Base-by-base conservation (phyloP, 2,888 invertebrate species). In the Athalia circularis region DNA sequence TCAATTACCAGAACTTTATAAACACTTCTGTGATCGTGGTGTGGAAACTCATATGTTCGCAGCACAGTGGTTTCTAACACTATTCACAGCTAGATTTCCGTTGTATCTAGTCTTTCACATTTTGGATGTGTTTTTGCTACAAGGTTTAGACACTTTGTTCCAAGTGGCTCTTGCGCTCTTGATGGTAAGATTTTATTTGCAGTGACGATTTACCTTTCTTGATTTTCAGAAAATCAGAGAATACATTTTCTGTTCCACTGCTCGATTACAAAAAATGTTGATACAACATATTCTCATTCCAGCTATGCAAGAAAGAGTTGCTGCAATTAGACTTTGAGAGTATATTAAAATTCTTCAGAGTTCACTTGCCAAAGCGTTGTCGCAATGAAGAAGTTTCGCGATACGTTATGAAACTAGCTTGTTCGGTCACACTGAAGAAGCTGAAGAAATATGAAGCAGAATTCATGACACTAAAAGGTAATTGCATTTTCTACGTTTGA, bases 21-120 rank as follows among this genome's bases (percentile, higher is more conserved):
- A 94, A 79, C 97, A 97, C 88, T 97, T 97, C 91, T 93, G 93
- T 84, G 95, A 95, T 91, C 93, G 95, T 93, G 92, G 92, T 81
- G 95, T 99, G 70, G 99, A 99, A 91, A 96, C 97, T 48, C 99
- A 99, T 92, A 99, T 99, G 99, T 99, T 97, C 90, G 99, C 99
- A 43, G 98, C 98, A 5, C 99, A 99, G 91, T 99, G 99, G 99
- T 99, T 99, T 92, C 94, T 99, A 77, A 99, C 99, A 0, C 93
- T 99, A n/a, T 99, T 98, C 92, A 99, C 99, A 1, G 99, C 99
- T 52, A 95, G 99, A 87, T 99, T 99, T 91, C 99, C 99, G 0
- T 92, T 99, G 59, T 97, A 96, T 87, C 95, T 99, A 92, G 97
- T 99, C 52, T 99, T 98, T 92, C 98, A 98, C 90, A 98, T 99